Percentiles rank a stretch among this genome's conserved stretches.
phyloP scores from a whole-genome alignment of 2,113 vertebrate genomes.

The Dasyornis broadbenti region DNA sequence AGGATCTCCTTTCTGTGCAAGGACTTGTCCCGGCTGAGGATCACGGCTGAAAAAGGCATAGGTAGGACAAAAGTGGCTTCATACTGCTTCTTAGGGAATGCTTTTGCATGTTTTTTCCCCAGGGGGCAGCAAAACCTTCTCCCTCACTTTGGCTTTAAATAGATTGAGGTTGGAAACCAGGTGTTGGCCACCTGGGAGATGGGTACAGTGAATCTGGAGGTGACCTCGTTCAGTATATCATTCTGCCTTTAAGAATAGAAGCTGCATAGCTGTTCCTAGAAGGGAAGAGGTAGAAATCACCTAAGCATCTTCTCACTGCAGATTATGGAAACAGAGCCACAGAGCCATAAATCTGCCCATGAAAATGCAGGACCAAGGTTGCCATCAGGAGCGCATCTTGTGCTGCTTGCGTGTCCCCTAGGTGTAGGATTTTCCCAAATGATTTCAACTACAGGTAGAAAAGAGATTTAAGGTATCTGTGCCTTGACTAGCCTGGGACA shows the following conservation, averaged over 20 bases:
- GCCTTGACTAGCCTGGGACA: neutral
- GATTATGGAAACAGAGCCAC: neutral
- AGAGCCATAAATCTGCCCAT: neutral
- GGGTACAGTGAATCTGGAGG: neutral
- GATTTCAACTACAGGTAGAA: neutral
- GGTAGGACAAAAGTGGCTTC: conserved; percentile 63
- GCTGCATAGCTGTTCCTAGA: rapidly evolving
- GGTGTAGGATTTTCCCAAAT: neutral
- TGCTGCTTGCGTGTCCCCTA: rapidly evolving
- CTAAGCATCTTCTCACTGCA: neutral
- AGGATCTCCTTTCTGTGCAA: conserved; percentile 85
- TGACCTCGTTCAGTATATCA: neutral
- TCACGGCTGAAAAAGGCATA: conserved; percentile 77
- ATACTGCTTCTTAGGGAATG: neutral
- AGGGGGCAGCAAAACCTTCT: neutral
- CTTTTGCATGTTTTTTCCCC: neutral
- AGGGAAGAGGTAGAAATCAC: neutral
- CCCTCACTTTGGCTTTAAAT: neutral
- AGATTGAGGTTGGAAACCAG: neutral
- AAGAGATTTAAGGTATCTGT: neutral
- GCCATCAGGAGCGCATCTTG: neutral
- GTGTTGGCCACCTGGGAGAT: neutral
- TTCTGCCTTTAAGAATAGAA: neutral
- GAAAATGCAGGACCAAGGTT: neutral
- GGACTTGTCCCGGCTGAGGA: conserved; percentile 70